phyloP scores from a whole-genome alignment of 2,888 invertebrate genomes.

The Trissoscelio sp. region DNA sequence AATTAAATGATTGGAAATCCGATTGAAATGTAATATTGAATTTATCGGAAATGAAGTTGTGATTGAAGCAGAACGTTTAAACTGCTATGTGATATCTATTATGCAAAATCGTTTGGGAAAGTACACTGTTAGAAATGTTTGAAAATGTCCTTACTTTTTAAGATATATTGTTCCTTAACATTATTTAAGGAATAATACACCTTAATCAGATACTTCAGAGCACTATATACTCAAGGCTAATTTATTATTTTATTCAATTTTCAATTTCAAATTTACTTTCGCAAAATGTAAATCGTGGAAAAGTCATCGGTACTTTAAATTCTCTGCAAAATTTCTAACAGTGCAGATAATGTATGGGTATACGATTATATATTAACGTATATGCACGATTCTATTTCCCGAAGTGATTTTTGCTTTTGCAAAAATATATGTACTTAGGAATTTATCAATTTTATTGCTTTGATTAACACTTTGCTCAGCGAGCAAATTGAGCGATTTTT shows the following conservation, averaged over 20 bases:
- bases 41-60: constrained; percentile 35
- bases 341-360: constrained; percentile 21
- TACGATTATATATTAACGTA: constrained; percentile 21
- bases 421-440: constrained; percentile 53
- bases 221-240: no score
- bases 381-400: constrained; percentile 33
- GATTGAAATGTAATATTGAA: constrained; percentile 52
- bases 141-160: neutral
- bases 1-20: constrained; percentile 45
- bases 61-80: constrained; percentile 40
- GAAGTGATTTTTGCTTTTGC: constrained; percentile 42
- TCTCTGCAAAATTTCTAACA: constrained; percentile 1
- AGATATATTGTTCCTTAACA: neutral
- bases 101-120: constrained; percentile 28
- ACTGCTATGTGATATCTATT: constrained; percentile 17
- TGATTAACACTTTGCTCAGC: constrained; percentile 51
- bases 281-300: no score
- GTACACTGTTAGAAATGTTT: constrained; percentile 1
- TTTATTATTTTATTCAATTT: no score
- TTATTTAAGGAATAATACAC: neutral
- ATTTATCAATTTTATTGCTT: constrained; percentile 60
- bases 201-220: no score
- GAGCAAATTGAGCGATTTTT: constrained; percentile 40
- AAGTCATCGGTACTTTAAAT: no score
- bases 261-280: no score